Evolutionary conservation across 2,113 vertebrate species (phyloP).

Genomic region (Mobula birostris): DNA sequence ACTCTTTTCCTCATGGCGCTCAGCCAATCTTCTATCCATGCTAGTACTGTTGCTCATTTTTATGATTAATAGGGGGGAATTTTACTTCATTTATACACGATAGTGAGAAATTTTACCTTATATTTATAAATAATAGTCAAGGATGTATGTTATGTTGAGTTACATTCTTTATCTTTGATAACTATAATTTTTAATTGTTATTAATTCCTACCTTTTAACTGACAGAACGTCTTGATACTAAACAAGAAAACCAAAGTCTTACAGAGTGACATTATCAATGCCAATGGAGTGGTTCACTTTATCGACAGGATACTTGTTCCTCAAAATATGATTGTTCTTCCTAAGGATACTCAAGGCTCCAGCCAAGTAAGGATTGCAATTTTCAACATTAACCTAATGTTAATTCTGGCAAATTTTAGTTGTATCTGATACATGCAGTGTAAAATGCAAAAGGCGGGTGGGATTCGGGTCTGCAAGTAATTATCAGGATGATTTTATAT

Average conservation of each 20-base stretch:
- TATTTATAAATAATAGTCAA: not conserved
- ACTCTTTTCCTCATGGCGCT: no score
- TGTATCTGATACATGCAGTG: not conserved
- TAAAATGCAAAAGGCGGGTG: not conserved
- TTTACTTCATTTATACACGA: no score
- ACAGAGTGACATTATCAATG: slow-evolving; percentile 56
- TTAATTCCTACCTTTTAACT: slow-evolving; percentile 38
- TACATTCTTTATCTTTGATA: not conserved
- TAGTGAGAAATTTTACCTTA: no score
- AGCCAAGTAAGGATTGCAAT: slow-evolving; percentile 45
- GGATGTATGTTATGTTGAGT: not conserved
- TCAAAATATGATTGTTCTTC: slow-evolving; percentile 46
- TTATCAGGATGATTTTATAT: no score
- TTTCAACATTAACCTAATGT: not conserved
- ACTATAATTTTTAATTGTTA: not conserved
- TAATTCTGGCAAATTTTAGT: not conserved
- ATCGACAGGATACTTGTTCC: slow-evolving; percentile 69
- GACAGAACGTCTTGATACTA: slow-evolving; percentile 61
- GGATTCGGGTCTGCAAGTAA: not conserved
- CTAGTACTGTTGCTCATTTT: no score
- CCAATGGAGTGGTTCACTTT: slow-evolving; percentile 78
- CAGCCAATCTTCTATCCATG: no score
- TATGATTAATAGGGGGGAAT: no score
- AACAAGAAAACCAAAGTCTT: slow-evolving; percentile 64
- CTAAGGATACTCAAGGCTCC: slow-evolving; percentile 33